phyloP scores from a whole-genome alignment of 1,140 invertebrate genomes.

The Amyelois transitella region DNA sequence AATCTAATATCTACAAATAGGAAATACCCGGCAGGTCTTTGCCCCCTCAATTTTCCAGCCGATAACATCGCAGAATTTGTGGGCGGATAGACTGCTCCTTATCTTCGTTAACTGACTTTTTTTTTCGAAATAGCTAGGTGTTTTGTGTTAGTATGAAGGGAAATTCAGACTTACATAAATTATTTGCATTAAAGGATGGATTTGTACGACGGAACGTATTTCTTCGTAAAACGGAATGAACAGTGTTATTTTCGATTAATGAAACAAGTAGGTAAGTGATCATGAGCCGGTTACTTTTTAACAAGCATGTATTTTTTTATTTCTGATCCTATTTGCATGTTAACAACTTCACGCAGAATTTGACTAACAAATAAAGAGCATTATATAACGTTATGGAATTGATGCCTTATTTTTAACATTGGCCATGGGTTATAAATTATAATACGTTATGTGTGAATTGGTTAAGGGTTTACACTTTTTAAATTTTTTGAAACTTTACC shows the following conservation, averaged over 20 bases:
- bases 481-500: too few relatives aligned
- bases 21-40: too few relatives aligned
- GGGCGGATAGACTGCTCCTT: too few relatives aligned
- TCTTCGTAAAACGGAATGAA: not conserved
- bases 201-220: too few relatives aligned
- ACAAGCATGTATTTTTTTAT: slow-evolving; percentile 28
- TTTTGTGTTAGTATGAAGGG: not conserved
- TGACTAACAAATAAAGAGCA: slow-evolving; percentile 2
- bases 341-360: slow-evolving; percentile 3
- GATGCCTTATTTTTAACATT: not conserved
- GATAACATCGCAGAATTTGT: too few relatives aligned
- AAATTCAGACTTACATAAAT: not conserved
- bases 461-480: too few relatives aligned
- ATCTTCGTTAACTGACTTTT: too few relatives aligned
- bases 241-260: slow-evolving; percentile 2
- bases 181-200: not conserved
- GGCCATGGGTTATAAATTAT: not conserved
- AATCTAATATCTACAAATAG: too few relatives aligned
- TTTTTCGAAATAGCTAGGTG: too few relatives aligned
- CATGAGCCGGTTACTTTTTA: slow-evolving; percentile 54
- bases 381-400: not conserved
- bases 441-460: too few relatives aligned
- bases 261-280: slow-evolving; percentile 50
- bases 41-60: too few relatives aligned
- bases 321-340: slow-evolving; percentile 27